Evolutionary conservation across 2,888 invertebrate genomes (phyloP).

Genomic region (Noctuana brunneofusca): DNA sequence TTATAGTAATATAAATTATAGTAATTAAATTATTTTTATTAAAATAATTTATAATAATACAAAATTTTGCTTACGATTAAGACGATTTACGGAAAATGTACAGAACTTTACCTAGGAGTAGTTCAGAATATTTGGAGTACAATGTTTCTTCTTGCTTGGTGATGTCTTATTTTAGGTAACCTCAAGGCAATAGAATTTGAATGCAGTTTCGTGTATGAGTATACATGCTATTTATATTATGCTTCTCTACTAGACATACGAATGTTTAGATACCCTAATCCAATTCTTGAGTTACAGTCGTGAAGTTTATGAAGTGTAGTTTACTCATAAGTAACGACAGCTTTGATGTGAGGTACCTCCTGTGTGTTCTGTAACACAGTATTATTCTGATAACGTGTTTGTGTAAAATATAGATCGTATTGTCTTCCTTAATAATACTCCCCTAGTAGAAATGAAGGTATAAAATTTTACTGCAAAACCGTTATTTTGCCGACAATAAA

Average conservation of each 20-base stretch:
- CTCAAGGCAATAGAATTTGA: neutral
- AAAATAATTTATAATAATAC: too few species aligned
- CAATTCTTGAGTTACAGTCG: neutral
- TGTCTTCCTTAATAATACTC: constrained; percentile 17
- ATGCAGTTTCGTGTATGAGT: neutral
- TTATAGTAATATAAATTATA: too few species aligned
- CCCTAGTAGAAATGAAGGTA: neutral
- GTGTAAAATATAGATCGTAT: constrained; percentile 9
- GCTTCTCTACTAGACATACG: too few species aligned
- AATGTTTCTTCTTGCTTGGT: neutral
- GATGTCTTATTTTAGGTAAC: neutral
- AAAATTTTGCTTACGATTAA: too few species aligned
- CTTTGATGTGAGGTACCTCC: neutral
- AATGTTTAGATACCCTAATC: neutral
- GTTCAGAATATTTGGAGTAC: neutral
- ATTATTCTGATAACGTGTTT: constrained; percentile 9
- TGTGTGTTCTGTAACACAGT: too few species aligned
- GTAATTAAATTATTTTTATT: too few species aligned
- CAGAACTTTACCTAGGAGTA: too few species aligned
- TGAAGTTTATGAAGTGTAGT: neutral
- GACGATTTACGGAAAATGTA: too few species aligned
- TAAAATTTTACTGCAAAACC: neutral
- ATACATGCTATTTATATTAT: neutral
- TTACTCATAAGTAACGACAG: neutral
- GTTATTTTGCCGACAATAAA: neutral